Evolutionary conservation across 2,888 invertebrate species (phyloP).

Genomic region (Tanytarsus gracilentus): DNA sequence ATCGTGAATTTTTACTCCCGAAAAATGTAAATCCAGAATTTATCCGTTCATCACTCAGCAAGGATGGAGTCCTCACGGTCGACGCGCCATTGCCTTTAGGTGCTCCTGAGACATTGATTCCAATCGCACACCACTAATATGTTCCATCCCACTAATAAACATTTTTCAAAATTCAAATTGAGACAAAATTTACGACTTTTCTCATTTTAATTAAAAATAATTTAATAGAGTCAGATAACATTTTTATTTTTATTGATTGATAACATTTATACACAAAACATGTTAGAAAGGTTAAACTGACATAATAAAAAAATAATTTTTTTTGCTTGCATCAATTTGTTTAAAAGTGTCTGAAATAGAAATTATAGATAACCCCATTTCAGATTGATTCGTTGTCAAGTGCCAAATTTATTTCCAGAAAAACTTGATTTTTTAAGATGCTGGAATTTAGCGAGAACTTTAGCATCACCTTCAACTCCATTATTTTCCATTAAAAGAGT

Average conservation of each 20-base stretch:
- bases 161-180: background rate
- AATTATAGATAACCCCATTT: constrained; percentile 15
- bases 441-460: background rate
- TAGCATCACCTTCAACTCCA: background rate
- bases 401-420: constrained; percentile 6
- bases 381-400: constrained; percentile 21
- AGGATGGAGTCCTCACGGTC: constrained; percentile 93
- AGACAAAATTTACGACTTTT: background rate
- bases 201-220: background rate
- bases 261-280: background rate
- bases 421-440: constrained; percentile 15
- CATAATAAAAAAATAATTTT: background rate
- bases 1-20: constrained; percentile 92
- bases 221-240: background rate
- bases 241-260: background rate
- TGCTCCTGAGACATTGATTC: constrained; percentile 42
- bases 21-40: constrained; percentile 94
- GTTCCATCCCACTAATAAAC: background rate
- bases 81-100: constrained; percentile 83
- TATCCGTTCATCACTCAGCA: constrained; percentile 90
- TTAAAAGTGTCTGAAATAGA: background rate
- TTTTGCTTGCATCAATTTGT: background rate
- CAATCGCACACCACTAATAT: constrained; percentile 43
- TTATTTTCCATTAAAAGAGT: background rate
- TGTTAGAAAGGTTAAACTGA: too few species aligned